phyloP scores from a whole-genome alignment of 2,797 vertebrate species.

The Pseudochaenichthys georgianus region DNA sequence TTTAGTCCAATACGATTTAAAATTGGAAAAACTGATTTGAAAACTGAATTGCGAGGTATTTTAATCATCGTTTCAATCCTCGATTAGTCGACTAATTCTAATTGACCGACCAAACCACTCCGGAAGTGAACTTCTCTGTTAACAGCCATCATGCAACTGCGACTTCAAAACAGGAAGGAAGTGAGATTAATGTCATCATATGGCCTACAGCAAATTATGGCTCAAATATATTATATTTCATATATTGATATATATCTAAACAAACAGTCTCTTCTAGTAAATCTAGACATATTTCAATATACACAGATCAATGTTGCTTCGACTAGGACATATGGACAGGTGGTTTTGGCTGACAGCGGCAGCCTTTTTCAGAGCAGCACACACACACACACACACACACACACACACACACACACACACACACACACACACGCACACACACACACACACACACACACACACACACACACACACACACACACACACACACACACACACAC shows the following conservation, averaged over 20 bases:
- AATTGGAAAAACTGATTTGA: no score
- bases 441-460: no score
- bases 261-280: not conserved
- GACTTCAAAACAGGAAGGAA: constrained; percentile 24
- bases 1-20: no score
- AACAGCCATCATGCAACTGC: not conserved
- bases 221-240: not conserved
- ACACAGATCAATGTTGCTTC: not conserved
- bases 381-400: not conserved
- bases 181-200: constrained; percentile 15
- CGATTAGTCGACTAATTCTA: no score
- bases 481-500: no score
- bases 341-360: not conserved
- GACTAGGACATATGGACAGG: not conserved
- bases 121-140: not conserved
- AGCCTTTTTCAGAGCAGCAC: not conserved
- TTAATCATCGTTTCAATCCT: no score
- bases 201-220: not conserved
- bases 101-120: not conserved
- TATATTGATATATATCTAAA: not conserved
- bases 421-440: no score
- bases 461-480: no score
- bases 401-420: no score
- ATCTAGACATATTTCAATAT: not conserved
- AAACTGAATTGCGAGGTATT: no score